Conservation (phyloP, 2,888 invertebrate species). For the Epinotia nisella region DNA sequence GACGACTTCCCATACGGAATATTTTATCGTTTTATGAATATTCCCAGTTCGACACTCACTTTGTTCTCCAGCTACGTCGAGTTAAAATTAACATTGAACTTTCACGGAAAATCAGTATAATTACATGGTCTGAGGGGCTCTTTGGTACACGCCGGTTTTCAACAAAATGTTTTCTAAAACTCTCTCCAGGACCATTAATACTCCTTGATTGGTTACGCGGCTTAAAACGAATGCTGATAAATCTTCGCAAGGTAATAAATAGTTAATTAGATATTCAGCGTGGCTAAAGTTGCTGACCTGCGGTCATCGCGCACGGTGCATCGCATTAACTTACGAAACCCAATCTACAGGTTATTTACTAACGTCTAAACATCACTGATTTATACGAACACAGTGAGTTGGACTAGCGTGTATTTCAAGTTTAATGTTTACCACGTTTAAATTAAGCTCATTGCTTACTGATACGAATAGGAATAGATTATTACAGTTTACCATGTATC, state of each 20-base stretch:
- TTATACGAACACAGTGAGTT: slow-evolving; percentile 11
- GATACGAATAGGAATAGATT: background rate
- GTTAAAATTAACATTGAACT: slow-evolving; percentile 3
- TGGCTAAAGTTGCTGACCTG: slow-evolving; percentile 32
- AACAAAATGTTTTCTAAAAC: slow-evolving; percentile 4
- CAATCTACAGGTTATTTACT: slow-evolving; percentile 33
- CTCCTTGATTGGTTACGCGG: slow-evolving; percentile 1
- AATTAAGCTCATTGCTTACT: background rate
- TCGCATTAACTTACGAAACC: slow-evolving; percentile 31
- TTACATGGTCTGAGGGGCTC: background rate
- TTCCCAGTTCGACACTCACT: slow-evolving; percentile 27
- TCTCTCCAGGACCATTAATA: slow-evolving; percentile 4
- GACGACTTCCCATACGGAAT: slow-evolving; percentile 32
- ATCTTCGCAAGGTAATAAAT: slow-evolving; percentile 29
- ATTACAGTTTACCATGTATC: too few species aligned
- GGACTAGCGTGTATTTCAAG: background rate
- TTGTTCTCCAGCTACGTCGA: background rate
- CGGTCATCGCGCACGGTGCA: slow-evolving; percentile 23
- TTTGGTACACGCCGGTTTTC: background rate
- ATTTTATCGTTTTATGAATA: slow-evolving; percentile 42
- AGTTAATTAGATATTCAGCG: slow-evolving; percentile 31
- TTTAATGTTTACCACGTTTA: background rate
- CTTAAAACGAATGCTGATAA: slow-evolving; percentile 21
- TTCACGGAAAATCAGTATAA: slow-evolving; percentile 5
- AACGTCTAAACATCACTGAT: slow-evolving; percentile 29